Evolutionary conservation across 2,888 invertebrate species (phyloP).

Genomic region (Troilus luridus): DNA sequence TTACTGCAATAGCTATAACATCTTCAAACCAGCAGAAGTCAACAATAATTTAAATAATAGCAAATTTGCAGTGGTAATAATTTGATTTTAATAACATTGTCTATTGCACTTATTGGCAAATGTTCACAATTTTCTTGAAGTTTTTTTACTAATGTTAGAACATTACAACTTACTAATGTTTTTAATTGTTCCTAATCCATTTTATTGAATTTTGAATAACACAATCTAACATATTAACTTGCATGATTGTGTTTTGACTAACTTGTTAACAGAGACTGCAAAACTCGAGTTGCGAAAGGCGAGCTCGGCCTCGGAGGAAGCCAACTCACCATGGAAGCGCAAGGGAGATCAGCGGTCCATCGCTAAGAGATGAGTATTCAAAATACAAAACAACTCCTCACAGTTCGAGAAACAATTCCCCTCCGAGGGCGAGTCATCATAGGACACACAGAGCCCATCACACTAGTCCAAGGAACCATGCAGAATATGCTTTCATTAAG

Average conservation of each 20-base stretch:
- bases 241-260: constrained; percentile 48
- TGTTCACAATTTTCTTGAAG: background rate
- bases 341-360: constrained; percentile 10
- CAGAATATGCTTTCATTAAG: constrained; percentile 77
- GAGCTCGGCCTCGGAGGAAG: constrained; percentile 57
- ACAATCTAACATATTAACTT: constrained; percentile 34
- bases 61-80: no score
- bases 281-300: constrained; percentile 56
- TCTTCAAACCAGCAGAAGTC: no score
- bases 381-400: constrained; percentile 53
- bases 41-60: no score
- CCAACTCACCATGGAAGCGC: constrained; percentile 54
- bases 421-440: constrained; percentile 60
- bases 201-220: background rate
- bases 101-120: background rate
- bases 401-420: constrained; percentile 69
- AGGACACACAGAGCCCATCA: constrained; percentile 61
- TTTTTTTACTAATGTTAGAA: background rate
- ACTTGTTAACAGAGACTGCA: constrained; percentile 46
- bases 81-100: background rate
- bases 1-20: no score
- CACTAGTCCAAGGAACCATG: constrained; percentile 68
- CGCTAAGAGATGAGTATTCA: constrained; percentile 43
- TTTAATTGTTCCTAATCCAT: background rate
- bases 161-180: background rate